A percentile compares a stretch with the other conserved stretches of the same genome.
phyloP scores from a whole-genome alignment of 1,140 invertebrate genomes.

The Manduca sexta region DNA sequence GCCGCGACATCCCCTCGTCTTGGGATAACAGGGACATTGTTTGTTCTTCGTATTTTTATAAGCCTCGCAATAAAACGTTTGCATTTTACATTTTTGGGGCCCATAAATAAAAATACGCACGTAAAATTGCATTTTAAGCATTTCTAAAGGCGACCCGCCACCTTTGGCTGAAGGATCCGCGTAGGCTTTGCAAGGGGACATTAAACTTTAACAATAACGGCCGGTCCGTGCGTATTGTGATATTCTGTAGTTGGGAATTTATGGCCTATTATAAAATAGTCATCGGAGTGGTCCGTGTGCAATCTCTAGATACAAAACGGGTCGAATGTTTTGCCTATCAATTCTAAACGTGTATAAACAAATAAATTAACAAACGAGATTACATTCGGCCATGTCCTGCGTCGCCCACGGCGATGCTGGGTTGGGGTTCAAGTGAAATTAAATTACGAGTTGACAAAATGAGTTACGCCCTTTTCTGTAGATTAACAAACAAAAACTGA shows the following conservation, averaged over 20 bases:
- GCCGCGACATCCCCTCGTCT: slow-evolving; percentile 49
- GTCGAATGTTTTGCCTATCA: slow-evolving; percentile 10
- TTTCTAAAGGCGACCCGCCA: slow-evolving; percentile 52
- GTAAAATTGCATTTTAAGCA: slow-evolving; percentile 71
- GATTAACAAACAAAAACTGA: slow-evolving; percentile 73
- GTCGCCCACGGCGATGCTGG: slow-evolving; percentile 29
- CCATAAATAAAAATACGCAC: slow-evolving; percentile 65
- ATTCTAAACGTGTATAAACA: slow-evolving; percentile 26
- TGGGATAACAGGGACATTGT: slow-evolving; percentile 59
- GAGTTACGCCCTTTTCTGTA: slow-evolving; percentile 71
- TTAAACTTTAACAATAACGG: slow-evolving; percentile 37
- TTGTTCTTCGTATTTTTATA: slow-evolving; percentile 67
- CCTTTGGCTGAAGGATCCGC: slow-evolving; percentile 34
- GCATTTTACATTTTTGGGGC: slow-evolving; percentile 68
- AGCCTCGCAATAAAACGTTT: slow-evolving; percentile 66
- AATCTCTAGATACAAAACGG: no score
- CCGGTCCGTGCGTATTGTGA: slow-evolving; percentile 32
- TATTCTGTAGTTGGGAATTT: slow-evolving; percentile 44
- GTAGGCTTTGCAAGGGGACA: slow-evolving; percentile 31
- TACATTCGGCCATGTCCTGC: slow-evolving; percentile 42
- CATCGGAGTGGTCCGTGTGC: slow-evolving; percentile 6
- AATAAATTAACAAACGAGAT: slow-evolving; percentile 54
- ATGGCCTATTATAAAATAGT: slow-evolving; percentile 29
- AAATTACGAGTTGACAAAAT: slow-evolving; percentile 72
- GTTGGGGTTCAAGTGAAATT: slow-evolving; percentile 62